Conservation (phyloP, 2,797 vertebrate genomes). For the Carapus acus region DNA sequence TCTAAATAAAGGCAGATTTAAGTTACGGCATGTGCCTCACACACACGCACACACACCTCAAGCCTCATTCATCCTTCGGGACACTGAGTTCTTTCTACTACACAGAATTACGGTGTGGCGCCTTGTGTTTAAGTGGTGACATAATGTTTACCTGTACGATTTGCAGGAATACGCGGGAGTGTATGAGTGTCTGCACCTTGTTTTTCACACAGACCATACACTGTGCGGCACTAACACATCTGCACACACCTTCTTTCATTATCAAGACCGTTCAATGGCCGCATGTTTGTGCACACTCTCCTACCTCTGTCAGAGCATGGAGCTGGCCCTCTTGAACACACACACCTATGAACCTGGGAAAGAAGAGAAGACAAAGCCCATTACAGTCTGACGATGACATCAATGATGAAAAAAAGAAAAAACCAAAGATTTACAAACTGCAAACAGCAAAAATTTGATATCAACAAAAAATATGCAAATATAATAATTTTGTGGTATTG, state of each 20-base stretch:
- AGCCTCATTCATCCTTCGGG: slow-evolving; percentile 8
- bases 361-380: slow-evolving; percentile 3
- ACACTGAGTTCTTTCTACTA: slow-evolving; percentile 40
- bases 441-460: too few species aligned
- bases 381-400: background rate
- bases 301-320: slow-evolving; percentile 97
- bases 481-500: too few species aligned
- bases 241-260: slow-evolving; percentile 20
- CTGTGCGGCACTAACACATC: background rate
- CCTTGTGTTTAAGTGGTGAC: slow-evolving; percentile 24
- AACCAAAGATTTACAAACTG: too few species aligned
- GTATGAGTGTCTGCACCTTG: background rate
- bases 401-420: too few species aligned
- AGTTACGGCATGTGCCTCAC: too few species aligned
- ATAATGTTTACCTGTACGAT: slow-evolving; percentile 32
- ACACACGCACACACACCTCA: slow-evolving; percentile 6
- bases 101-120: slow-evolving; percentile 40
- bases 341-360: slow-evolving; percentile 92
- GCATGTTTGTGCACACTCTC: slow-evolving; percentile 41
- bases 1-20: too few species aligned
- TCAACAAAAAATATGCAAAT: too few species aligned
- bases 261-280: slow-evolving; percentile 4
- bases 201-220: slow-evolving; percentile 1
- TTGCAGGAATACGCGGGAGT: background rate
- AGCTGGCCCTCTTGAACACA: slow-evolving; percentile 98